These are phyloP conservation scores for Rhinogobius similis DNA, from an alignment of 2,113 vertebrate species.

Conservation along the genomic window DNA sequence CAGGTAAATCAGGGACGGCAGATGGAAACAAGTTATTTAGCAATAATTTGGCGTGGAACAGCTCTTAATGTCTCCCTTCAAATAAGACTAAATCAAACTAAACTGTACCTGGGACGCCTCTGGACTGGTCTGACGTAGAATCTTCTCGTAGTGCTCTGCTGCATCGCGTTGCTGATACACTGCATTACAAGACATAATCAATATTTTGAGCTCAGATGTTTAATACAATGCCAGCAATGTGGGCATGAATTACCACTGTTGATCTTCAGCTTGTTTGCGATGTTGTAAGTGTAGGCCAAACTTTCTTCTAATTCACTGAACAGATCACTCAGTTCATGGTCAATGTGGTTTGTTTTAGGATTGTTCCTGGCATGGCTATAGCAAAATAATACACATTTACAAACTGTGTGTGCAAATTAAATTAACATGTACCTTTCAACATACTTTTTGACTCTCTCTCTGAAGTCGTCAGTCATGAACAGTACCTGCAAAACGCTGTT, in stretches of 20 bases:
- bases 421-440: neutral
- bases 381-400: neutral
- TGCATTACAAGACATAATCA: slow-evolving; percentile 22
- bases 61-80: no score
- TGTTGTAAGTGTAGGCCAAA: fast-evolving
- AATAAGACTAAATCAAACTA: no score
- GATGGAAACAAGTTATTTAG: no score
- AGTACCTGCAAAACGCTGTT: slow-evolving; percentile 5
- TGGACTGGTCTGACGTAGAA: slow-evolving; percentile 34
- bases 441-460: neutral
- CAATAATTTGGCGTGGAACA: no score
- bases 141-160: slow-evolving; percentile 66
- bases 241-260: slow-evolving; percentile 36
- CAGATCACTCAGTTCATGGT: slow-evolving; percentile 44
- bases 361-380: neutral
- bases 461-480: slow-evolving; percentile 5
- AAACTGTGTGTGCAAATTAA: neutral
- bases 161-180: slow-evolving; percentile 63
- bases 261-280: slow-evolving; percentile 54
- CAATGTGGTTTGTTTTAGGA: slow-evolving; percentile 11
- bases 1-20: no score
- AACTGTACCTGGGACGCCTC: slow-evolving; percentile 39
- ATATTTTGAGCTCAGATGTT: neutral
- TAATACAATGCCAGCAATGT: neutral
- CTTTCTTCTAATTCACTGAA: slow-evolving; percentile 37